Conservation (phyloP, 2,888 invertebrate genomes). For the Luperina testacea region DNA sequence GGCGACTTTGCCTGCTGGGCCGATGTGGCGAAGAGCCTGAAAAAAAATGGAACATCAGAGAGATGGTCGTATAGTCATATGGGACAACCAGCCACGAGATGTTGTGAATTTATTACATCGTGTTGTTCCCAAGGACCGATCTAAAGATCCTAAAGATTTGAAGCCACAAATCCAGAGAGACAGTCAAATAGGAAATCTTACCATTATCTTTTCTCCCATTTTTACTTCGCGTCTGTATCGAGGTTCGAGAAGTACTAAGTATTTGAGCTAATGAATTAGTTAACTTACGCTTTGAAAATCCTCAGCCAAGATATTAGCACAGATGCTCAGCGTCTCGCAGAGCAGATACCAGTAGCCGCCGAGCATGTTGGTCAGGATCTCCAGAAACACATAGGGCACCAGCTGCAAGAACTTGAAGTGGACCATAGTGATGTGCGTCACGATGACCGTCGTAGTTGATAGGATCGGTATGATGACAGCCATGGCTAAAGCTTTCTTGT, state of each 20-base stretch:
- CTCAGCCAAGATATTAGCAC: conserved; percentile 92
- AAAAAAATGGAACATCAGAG: conserved; percentile 43
- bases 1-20: conserved; percentile 92
- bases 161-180: neutral
- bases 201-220: neutral
- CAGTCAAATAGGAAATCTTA: neutral
- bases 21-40: conserved; percentile 92
- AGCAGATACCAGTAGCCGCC: conserved; percentile 93
- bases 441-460: conserved; percentile 91
- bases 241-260: neutral
- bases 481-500: conserved; percentile 90
- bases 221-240: neutral
- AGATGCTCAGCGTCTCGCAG: conserved; percentile 91
- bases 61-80: neutral
- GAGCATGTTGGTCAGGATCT: conserved; percentile 92
- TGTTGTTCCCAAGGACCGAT: too few species aligned
- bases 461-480: conserved; percentile 91
- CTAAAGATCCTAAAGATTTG: neutral
- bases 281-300: conserved; percentile 91
- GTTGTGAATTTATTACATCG: neutral
- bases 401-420: conserved; percentile 92
- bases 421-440: conserved; percentile 93
- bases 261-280: neutral
- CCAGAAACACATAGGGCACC: conserved; percentile 92
- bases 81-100: neutral